Conservation (phyloP, 2,888 invertebrate species). For the Dryomyza anilis region DNA sequence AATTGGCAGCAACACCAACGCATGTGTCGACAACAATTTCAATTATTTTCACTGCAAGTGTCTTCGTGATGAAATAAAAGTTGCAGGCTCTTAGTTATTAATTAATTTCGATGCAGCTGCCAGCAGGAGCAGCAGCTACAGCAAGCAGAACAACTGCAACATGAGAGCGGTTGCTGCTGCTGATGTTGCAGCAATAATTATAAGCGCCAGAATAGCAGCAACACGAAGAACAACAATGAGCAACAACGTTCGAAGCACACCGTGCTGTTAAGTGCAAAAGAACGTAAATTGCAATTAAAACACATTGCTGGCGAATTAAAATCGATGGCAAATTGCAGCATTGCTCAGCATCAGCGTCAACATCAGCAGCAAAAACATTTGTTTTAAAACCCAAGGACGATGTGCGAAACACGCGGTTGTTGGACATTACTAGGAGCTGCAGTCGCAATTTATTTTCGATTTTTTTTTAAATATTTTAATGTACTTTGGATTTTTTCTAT, state of each 20-base stretch:
- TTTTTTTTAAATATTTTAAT: no score
- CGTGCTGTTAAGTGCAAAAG: no score
- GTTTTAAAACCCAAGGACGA: no score
- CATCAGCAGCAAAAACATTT: not conserved
- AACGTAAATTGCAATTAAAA: not conserved
- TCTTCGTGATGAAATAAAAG: not conserved
- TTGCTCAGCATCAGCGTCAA: no score
- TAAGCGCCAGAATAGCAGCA: not conserved
- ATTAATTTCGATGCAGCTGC: conserved; percentile 1
- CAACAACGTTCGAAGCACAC: no score
- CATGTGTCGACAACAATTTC: not conserved
- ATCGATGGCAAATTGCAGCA: not conserved
- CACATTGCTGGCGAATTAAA: not conserved
- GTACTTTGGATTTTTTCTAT: no score
- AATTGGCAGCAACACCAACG: not conserved
- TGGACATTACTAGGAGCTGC: no score
- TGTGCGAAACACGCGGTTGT: no score
- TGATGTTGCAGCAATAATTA: not conserved
- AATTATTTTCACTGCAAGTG: not conserved
- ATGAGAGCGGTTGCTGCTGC: not conserved
- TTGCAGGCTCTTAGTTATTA: not conserved
- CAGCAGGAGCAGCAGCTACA: not conserved
- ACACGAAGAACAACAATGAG: no score
- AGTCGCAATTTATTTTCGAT: no score
- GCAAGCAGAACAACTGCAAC: not conserved